Conservation (phyloP, 2,888 invertebrate genomes). For the Auanema freiburgensis region DNA sequence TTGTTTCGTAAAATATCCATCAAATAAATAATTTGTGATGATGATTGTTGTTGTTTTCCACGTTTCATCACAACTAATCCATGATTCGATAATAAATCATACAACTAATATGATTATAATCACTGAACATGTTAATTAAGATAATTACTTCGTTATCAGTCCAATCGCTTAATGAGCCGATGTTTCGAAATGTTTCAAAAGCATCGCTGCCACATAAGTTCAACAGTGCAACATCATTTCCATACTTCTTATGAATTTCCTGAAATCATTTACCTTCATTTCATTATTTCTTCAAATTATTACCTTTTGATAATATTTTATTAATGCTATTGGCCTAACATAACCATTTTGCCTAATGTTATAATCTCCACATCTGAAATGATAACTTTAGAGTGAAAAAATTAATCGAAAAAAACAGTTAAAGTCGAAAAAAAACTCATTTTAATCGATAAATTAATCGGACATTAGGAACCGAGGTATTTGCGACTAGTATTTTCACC, state of each 20-base stretch:
- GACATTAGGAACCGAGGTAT: too few species aligned
- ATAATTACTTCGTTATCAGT: background rate
- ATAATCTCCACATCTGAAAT: conserved; percentile 11
- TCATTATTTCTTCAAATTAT: too few species aligned
- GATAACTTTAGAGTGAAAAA: too few species aligned
- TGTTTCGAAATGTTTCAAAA: conserved; percentile 7
- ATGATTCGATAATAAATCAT: conserved; percentile 9
- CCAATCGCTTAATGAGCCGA: conserved; percentile 4
- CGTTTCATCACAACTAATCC: conserved; percentile 18
- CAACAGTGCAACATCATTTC: conserved; percentile 7
- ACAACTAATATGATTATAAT: conserved; percentile 15
- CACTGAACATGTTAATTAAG: background rate
- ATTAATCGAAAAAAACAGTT: too few species aligned
- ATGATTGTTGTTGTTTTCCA: conserved; percentile 1
- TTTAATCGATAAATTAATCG: too few species aligned
- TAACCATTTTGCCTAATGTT: conserved; percentile 2
- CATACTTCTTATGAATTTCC: conserved; percentile 13
- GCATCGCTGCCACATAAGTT: conserved; percentile 19
- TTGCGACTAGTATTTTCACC: too few species aligned
- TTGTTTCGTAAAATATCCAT: conserved; percentile 17
- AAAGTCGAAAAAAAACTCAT: too few species aligned
- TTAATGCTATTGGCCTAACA: background rate
- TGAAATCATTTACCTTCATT: background rate
- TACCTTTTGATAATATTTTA: background rate
- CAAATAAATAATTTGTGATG: conserved; percentile 10